Conservation (phyloP, 2,797 vertebrate genomes). For the Gymnothorax reevesii region DNA sequence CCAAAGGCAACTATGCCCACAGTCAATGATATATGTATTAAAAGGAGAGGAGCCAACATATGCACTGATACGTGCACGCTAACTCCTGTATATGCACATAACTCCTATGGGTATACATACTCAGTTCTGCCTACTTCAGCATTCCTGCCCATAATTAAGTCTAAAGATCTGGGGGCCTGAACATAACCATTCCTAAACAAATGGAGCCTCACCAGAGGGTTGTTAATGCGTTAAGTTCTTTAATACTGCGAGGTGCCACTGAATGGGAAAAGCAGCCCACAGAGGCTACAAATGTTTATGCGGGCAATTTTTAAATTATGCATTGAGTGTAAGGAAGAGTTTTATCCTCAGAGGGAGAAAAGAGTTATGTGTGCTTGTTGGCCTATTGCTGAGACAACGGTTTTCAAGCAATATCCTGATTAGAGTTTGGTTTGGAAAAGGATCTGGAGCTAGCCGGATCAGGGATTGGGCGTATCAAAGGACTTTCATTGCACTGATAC, state of each 20-base stretch:
- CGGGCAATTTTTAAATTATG: constrained; percentile 30
- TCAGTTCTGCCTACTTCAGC: not conserved
- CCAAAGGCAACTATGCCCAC: constrained; percentile 43
- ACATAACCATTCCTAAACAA: constrained; percentile 10
- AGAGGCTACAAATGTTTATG: constrained; percentile 19
- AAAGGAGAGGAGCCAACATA: constrained; percentile 33
- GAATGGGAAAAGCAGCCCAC: constrained; percentile 22
- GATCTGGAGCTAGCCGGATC: not conserved
- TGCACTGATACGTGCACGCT: constrained; percentile 21
- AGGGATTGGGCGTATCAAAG: not conserved
- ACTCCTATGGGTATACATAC: not conserved
- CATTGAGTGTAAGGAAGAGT: constrained; percentile 18
- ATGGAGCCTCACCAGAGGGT: constrained; percentile 7
- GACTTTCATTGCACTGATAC: not conserved
- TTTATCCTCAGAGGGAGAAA: constrained; percentile 12
- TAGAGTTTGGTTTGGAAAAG: not conserved
- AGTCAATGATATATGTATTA: constrained; percentile 53
- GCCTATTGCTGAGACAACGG: not conserved
- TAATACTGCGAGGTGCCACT: constrained; percentile 8
- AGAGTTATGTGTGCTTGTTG: not conserved
- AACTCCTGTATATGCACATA: constrained; percentile 29
- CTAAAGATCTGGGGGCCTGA: not conserved
- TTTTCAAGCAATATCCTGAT: not conserved
- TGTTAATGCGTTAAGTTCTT: constrained; percentile 17
- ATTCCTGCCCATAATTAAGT: constrained; percentile 12